Conservation (phyloP, 2,888 invertebrate species). For the Andrena bucephala region DNA sequence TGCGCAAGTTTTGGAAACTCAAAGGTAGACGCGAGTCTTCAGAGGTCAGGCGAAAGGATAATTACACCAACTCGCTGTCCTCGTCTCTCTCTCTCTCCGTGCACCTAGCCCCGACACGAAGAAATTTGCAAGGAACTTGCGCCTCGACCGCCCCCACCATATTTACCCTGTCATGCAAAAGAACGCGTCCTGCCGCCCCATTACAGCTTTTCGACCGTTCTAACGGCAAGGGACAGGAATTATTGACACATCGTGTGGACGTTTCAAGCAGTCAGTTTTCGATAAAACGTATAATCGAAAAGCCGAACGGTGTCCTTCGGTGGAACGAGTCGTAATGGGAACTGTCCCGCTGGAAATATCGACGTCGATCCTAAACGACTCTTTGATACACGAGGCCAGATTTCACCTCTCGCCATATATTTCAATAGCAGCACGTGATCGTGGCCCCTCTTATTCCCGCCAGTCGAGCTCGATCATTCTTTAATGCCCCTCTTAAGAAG, state of each 20-base stretch:
- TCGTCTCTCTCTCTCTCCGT: not conserved
- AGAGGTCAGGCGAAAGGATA: constrained; percentile 28
- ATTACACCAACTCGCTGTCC: constrained; percentile 31
- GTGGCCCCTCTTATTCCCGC: constrained; percentile 15
- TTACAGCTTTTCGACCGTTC: not conserved
- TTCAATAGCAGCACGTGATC: constrained; percentile 10
- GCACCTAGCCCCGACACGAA: not conserved
- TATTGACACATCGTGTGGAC: constrained; percentile 1
- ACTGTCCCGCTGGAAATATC: constrained; percentile 24
- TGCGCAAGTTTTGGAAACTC: constrained; percentile 26
- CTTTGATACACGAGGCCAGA: constrained; percentile 13
- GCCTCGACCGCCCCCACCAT: not conserved
- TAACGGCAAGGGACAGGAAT: not conserved
- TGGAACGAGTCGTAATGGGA: constrained; percentile 8
- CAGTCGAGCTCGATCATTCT: constrained; percentile 25
- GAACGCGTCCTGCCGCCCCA: not conserved
- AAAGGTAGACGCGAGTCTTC: constrained; percentile 20
- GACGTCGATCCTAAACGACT: constrained; percentile 32
- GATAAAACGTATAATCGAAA: constrained; percentile 36
- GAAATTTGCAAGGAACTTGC: not conserved
- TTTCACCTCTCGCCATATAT: constrained; percentile 27
- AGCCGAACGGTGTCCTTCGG: not conserved
- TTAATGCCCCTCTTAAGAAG: constrained; percentile 9
- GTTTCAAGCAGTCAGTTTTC: constrained; percentile 1
- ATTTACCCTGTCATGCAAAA: constrained; percentile 4